Evolutionary conservation across 2,797 vertebrate species (phyloP).

Genomic region (Cryptoblepharus egeriae): DNA sequence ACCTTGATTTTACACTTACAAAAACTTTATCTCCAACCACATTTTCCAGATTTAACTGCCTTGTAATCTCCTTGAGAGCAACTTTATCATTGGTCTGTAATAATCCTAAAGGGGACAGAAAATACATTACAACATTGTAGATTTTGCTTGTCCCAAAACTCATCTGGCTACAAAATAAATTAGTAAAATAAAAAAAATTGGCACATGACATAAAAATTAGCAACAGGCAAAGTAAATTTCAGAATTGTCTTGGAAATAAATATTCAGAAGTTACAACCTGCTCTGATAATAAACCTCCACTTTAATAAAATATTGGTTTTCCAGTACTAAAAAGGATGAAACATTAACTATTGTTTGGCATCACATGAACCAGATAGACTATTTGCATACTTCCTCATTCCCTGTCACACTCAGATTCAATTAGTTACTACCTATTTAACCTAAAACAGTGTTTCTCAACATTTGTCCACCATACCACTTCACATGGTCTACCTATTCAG

Average conservation of each 20-base stretch:
- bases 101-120: slow-evolving; percentile 80
- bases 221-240: neutral
- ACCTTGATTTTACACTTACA: slow-evolving; percentile 80
- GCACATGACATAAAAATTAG: neutral
- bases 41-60: slow-evolving; percentile 93
- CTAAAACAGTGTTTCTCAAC: no score
- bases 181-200: neutral
- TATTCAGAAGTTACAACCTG: neutral
- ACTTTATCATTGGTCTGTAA: slow-evolving; percentile 92
- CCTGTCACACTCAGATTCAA: neutral
- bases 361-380: neutral
- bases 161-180: neutral
- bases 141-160: neutral
- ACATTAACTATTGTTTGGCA: neutral
- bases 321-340: neutral
- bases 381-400: neutral
- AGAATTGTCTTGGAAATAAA: neutral
- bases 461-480: no score
- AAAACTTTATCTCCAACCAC: slow-evolving; percentile 97
- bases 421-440: neutral
- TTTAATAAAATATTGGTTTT: neutral
- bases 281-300: neutral
- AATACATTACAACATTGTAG: neutral
- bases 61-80: slow-evolving; percentile 94
- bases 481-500: no score